These are phyloP conservation scores for Frankliniella intonsa DNA, from an alignment of 2,888 invertebrate genomes.

Conservation along the genomic window DNA sequence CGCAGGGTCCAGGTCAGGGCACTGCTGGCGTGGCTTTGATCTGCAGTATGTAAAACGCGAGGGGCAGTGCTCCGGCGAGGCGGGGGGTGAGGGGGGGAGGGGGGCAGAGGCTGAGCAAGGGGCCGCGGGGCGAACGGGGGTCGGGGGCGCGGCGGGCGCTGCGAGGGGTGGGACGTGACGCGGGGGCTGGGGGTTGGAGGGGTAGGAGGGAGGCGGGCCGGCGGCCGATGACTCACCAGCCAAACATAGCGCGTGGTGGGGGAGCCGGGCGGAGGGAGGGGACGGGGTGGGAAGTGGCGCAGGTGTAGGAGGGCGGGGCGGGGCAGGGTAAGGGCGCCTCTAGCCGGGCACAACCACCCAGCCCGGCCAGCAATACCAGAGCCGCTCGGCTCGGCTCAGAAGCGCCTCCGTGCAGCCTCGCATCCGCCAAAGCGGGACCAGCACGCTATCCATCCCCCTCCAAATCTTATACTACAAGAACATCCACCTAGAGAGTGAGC, in stretches of 20 bases:
- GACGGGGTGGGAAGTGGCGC: slow-evolving; percentile 2
- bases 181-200: not conserved
- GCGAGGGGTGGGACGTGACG: not conserved
- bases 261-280: not conserved
- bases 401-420: not conserved
- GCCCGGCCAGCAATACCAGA: not conserved
- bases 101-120: no score
- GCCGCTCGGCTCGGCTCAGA: not conserved
- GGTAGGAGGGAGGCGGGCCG: not conserved
- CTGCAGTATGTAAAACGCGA: no score
- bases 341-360: not conserved
- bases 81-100: no score
- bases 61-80: no score
- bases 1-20: no score
- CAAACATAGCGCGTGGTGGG: slow-evolving; percentile 15
- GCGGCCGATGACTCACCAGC: not conserved
- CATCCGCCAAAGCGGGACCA: not conserved
- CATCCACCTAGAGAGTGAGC: no score
- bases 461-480: no score
- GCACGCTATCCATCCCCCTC: not conserved
- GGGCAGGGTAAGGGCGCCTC: not conserved
- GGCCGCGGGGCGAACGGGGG: not conserved
- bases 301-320: not conserved
- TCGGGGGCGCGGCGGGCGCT: not conserved
- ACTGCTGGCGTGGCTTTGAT: no score